phyloP scores from a whole-genome alignment of 1,140 invertebrate species.

The Ceratosolen fusciceps region DNA sequence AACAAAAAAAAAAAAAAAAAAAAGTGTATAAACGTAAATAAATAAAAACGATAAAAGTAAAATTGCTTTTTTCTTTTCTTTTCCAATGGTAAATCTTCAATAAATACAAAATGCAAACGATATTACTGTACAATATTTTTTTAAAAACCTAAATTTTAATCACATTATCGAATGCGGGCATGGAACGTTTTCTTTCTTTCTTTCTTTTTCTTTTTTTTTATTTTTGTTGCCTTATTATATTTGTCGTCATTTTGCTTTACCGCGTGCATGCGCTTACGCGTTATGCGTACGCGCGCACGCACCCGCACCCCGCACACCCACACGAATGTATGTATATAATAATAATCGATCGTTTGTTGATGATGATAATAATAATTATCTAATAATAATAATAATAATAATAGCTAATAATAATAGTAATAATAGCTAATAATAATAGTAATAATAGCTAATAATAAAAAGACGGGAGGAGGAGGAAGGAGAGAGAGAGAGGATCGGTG shows the following conservation, averaged over 20 bases:
- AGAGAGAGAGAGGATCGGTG: conserved; percentile 47
- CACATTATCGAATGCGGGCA: conserved; percentile 36
- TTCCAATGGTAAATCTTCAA: not conserved
- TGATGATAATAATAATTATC: too few species aligned
- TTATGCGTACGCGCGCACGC: not conserved
- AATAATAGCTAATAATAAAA: conserved; percentile 32
- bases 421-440: too few species aligned
- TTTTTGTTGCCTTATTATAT: conserved; percentile 32
- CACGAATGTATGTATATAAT: not conserved
- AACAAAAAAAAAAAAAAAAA: not conserved
- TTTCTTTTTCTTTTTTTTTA: too few species aligned
- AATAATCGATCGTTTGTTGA: too few species aligned
- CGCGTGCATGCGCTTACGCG: too few species aligned
- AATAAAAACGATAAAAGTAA: too few species aligned
- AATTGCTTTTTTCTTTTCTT: too few species aligned
- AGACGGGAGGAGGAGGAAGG: conserved; percentile 47
- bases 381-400: too few species aligned
- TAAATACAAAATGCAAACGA: conserved; percentile 34
- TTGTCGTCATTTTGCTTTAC: conserved; percentile 19
- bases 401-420: too few species aligned
- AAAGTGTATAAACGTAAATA: too few species aligned
- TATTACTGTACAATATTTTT: conserved; percentile 48
- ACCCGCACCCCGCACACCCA: too few species aligned
- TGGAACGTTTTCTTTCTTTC: conserved; percentile 47
- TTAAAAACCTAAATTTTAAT: conserved; percentile 27